Conservation (phyloP, 2,113 vertebrate genomes). For the Strix aluco region DNA sequence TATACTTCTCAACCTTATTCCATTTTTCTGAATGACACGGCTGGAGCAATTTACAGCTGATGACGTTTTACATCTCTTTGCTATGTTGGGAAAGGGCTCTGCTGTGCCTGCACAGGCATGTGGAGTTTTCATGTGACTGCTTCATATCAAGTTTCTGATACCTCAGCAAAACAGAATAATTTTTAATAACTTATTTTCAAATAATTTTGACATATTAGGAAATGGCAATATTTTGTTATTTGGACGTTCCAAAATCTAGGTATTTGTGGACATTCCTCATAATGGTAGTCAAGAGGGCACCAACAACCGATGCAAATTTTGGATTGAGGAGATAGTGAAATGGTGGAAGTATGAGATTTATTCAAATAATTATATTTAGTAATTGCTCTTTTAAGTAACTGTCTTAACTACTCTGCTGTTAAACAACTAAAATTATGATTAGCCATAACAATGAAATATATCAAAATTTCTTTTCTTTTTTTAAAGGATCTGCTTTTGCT, state of each 20-base stretch:
- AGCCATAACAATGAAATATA: not conserved
- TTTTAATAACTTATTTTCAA: not conserved
- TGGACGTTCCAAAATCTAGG: not conserved
- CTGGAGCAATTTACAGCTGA: not conserved
- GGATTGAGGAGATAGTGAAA: not conserved
- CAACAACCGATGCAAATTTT: not conserved
- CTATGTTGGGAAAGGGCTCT: not conserved
- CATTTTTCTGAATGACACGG: not conserved
- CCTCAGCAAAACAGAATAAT: not conserved
- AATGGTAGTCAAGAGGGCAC: not conserved
- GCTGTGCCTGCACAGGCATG: accelerated
- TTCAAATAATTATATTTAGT: not conserved
- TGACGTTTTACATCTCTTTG: not conserved
- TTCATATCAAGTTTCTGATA: not conserved
- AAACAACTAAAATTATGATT: not conserved
- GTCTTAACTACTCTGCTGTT: not conserved
- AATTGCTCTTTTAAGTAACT: not conserved
- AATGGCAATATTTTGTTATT: not conserved
- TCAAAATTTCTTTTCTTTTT: not conserved
- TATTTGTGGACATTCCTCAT: not conserved
- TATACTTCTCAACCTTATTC: not conserved
- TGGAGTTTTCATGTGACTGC: not conserved
- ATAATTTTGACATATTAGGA: not conserved
- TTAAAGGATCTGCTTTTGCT: constrained; percentile 94
- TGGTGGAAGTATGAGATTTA: not conserved